Evolutionary conservation across 2,797 vertebrate species (phyloP), one percentile per base, ranked within the genome.

Genomic region (Chrosomus eos): DNA sequence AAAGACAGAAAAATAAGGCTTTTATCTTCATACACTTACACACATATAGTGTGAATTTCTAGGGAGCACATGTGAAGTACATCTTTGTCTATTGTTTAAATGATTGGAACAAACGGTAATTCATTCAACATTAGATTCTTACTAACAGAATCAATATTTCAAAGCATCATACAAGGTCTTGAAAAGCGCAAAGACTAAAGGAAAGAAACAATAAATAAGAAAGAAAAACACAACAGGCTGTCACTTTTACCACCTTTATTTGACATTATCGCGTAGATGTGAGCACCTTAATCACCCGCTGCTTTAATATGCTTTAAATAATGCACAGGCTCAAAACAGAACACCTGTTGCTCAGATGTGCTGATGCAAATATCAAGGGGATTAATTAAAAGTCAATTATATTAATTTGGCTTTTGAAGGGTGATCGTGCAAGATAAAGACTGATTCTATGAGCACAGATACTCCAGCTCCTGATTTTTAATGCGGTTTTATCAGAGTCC

Each of bases 331-430:
- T 94, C 92, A 95, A 90, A 93, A 93, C 86, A 93, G 91, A 94
- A 92, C 92, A 95, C 95, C 94, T 96, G 94, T 95, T 94, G 93
- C 94, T 94, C 93, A 91, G 93, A 94, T 95, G 95, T 96, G 96
- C 94, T 96, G 94, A 94, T 95, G 94, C 94, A 97, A 97, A 96
- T 95, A 95, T 94, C 96, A 95, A 95, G 95, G 96, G 96, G 96
- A 97, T 97, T 97, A 97, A 97, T 96, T 98, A 96, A 96, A 95
- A 96, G 96, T 96, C 96, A 96, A 95, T 97, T 96, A 96, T 94
- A 96, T 96, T 94, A 95, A 94, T 95, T 96, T 95, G 93, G 93
- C 90, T 91, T 94, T 94, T 91, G 88, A 94, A 95, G 94, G 93
- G 95, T 94, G 95, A 97, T 95, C 94, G 92, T 92, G 91, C 81